Evolutionary conservation across 2,113 vertebrate species (phyloP).

Genomic region (Myxocyprinus asiaticus): DNA sequence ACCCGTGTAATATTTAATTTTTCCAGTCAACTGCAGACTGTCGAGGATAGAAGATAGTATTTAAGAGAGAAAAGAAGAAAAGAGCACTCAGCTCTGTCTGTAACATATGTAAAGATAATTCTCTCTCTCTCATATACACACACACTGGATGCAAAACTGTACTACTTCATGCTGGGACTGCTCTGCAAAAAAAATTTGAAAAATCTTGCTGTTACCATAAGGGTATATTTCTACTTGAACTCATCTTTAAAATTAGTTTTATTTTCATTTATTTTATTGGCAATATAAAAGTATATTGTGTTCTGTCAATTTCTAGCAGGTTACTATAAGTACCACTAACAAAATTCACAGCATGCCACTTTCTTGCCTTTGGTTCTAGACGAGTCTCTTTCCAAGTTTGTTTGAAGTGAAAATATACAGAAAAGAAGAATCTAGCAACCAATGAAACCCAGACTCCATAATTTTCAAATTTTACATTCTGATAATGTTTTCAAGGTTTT

Average conservation of each 20-base stretch:
- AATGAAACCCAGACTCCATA: not conserved
- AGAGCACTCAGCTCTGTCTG: too few relatives aligned
- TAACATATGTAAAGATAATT: not conserved
- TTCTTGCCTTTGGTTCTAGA: too few relatives aligned
- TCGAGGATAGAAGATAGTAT: conserved; percentile 8
- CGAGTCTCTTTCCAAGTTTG: too few relatives aligned
- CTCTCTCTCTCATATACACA: not conserved
- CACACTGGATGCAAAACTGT: not conserved
- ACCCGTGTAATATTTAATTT: conserved; percentile 47
- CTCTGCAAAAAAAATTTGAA: not conserved
- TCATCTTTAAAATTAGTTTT: too few relatives aligned
- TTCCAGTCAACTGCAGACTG: conserved; percentile 26
- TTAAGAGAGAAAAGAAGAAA: too few relatives aligned
- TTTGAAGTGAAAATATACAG: not conserved
- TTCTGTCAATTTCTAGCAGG: too few relatives aligned
- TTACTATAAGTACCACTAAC: too few relatives aligned
- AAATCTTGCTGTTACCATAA: not conserved
- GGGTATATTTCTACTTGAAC: too few relatives aligned
- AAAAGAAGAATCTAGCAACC: not conserved
- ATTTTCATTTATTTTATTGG: too few relatives aligned
- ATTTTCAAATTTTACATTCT: not conserved
- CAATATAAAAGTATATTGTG: too few relatives aligned
- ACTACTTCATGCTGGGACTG: not conserved
- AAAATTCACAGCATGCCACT: too few relatives aligned
- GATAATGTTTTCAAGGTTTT: conserved; percentile 2